Conservation (phyloP, 2,113 vertebrate species). For the Zapus hudsonius region DNA sequence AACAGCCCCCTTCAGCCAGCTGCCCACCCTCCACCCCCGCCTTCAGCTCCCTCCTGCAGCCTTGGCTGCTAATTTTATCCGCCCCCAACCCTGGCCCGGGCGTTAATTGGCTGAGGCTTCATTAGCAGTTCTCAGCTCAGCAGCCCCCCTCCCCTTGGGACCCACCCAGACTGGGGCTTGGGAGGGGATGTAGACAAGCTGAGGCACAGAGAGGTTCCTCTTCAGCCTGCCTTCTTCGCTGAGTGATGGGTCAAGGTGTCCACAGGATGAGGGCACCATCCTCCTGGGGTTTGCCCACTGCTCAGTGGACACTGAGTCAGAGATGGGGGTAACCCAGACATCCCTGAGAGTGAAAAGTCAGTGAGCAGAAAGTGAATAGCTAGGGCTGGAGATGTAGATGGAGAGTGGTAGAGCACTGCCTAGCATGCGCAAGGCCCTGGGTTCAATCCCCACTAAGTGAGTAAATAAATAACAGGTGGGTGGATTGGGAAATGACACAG, state of each 20-base stretch:
- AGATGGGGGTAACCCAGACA: not conserved
- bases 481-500: not conserved
- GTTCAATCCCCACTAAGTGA: not conserved
- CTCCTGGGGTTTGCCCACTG: not conserved
- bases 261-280: not conserved
- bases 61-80: constrained; percentile 77
- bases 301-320: constrained; percentile 29
- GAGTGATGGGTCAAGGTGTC: not conserved
- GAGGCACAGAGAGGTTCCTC: constrained; percentile 20
- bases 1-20: constrained; percentile 67
- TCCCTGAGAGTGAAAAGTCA: not conserved
- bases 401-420: not conserved
- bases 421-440: not conserved
- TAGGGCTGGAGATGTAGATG: not conserved
- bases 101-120: constrained; percentile 79
- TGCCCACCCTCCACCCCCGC: constrained; percentile 68
- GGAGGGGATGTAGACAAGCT: constrained; percentile 69
- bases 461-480: not conserved
- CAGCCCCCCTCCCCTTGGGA: constrained; percentile 69
- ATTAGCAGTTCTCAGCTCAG: constrained; percentile 75
- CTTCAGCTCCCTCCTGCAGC: constrained; percentile 45
- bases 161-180: constrained; percentile 67
- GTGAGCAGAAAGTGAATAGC: constrained; percentile 8
- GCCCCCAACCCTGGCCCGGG: constrained; percentile 71
- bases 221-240: not conserved